phyloP scores from a whole-genome alignment of 2,888 invertebrate genomes.

The Leucoptera coffeella region DNA sequence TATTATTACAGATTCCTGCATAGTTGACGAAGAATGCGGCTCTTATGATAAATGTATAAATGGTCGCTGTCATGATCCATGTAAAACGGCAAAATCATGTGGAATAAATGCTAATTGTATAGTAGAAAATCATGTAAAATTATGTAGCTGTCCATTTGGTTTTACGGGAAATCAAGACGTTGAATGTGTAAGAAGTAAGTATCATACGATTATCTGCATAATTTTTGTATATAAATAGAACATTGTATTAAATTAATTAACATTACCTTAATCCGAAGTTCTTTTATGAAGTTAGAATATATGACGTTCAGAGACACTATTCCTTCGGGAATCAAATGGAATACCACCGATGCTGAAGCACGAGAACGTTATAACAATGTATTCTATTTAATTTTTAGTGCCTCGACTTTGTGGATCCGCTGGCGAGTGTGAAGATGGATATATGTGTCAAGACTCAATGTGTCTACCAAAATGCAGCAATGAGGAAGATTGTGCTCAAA shows the following conservation, averaged over 20 bases:
- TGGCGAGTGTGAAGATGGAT: constrained; percentile 65
- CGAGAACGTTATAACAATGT: too few species aligned
- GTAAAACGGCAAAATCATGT: constrained; percentile 68
- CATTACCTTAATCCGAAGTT: too few species aligned
- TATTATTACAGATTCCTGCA: constrained; percentile 60
- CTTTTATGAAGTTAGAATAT: too few species aligned
- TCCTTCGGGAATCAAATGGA: too few species aligned
- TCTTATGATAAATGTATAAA: constrained; percentile 71
- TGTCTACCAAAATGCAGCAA: constrained; percentile 70
- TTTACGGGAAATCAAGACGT: constrained; percentile 80
- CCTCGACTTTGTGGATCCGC: constrained; percentile 68
- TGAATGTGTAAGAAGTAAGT: constrained; percentile 79
- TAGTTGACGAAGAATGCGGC: constrained; percentile 73
- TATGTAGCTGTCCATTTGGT: constrained; percentile 77
- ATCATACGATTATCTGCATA: background rate
- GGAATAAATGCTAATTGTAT: constrained; percentile 78
- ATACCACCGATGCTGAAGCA: too few species aligned
- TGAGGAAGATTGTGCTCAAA: constrained; percentile 81
- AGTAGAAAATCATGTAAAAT: constrained; percentile 64
- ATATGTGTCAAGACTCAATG: constrained; percentile 73
- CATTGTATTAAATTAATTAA: background rate
- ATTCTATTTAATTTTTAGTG: constrained; percentile 40
- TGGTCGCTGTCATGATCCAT: constrained; percentile 78
- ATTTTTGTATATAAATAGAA: background rate
- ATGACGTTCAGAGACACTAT: too few species aligned